phyloP scores from a whole-genome alignment of 2,797 vertebrate species.

The Macroramphosus scolopax region DNA sequence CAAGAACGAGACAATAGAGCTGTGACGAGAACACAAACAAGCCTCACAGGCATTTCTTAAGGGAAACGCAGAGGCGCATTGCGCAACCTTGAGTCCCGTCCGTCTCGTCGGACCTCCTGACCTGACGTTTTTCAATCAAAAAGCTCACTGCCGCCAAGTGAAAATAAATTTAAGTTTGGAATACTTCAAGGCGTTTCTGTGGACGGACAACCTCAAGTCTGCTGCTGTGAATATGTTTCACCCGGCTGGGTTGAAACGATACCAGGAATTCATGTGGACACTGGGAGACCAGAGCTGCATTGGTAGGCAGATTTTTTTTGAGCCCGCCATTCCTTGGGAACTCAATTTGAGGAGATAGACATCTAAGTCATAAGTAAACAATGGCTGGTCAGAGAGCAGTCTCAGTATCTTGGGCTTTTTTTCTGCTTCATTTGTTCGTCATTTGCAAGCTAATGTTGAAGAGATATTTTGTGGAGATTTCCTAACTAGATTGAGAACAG shows the following conservation, averaged over 20 bases:
- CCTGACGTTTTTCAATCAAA: slow-evolving; percentile 20
- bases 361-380: slow-evolving; percentile 47
- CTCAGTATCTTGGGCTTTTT: slow-evolving; percentile 8
- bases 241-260: slow-evolving; percentile 5
- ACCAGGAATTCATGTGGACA: slow-evolving; percentile 6
- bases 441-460: too few species aligned
- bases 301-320: too few species aligned
- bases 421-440: too few species aligned
- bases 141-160: slow-evolving; percentile 8
- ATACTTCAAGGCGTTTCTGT: slow-evolving; percentile 20
- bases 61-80: slow-evolving; percentile 25
- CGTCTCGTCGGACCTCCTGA: background rate
- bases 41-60: slow-evolving; percentile 15
- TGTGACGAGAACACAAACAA: slow-evolving; percentile 24
- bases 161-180: slow-evolving; percentile 29
- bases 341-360: slow-evolving; percentile 34
- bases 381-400: slow-evolving; percentile 16
- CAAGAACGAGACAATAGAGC: slow-evolving; percentile 38
- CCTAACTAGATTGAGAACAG: too few species aligned
- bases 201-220: slow-evolving; percentile 24
- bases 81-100: slow-evolving; percentile 5
- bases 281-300: slow-evolving; percentile 13
- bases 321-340: slow-evolving; percentile 34
- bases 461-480: too few species aligned
- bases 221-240: slow-evolving; percentile 22